Conservation (phyloP, 2,888 invertebrate genomes). For the Cistogaster globosa region DNA sequence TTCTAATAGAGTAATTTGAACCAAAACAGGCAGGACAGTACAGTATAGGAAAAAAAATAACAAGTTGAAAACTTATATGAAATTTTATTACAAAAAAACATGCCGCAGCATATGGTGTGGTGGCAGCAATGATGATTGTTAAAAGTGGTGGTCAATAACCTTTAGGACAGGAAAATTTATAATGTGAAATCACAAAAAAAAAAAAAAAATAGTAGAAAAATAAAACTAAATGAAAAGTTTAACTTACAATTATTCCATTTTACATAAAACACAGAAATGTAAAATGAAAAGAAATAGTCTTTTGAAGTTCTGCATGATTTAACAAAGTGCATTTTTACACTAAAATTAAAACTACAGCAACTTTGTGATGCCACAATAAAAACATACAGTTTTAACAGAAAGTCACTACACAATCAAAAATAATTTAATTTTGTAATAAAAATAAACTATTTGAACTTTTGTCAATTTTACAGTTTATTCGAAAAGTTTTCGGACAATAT, state of each 20-base stretch:
- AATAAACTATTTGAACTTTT: background rate
- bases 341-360: slow-evolving; percentile 44
- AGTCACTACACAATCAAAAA: background rate
- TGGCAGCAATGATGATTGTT: slow-evolving; percentile 27
- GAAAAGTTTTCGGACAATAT: no score
- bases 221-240: slow-evolving; percentile 36
- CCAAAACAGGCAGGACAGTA: slow-evolving; percentile 54
- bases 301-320: slow-evolving; percentile 71
- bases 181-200: slow-evolving; percentile 7
- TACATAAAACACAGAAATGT: slow-evolving; percentile 34
- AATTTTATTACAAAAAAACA: slow-evolving; percentile 18
- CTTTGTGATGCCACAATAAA: slow-evolving; percentile 1
- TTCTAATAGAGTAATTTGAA: slow-evolving; percentile 66
- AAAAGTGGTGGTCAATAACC: slow-evolving; percentile 58
- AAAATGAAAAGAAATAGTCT: slow-evolving; percentile 37
- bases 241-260: slow-evolving; percentile 53
- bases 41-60: slow-evolving; percentile 7
- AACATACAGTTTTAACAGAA: background rate
- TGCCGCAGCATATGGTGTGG: slow-evolving; percentile 45
- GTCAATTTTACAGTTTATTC: no score
- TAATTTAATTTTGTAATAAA: background rate
- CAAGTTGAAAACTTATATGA: slow-evolving; percentile 33
- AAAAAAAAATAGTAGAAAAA: background rate
- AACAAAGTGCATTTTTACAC: slow-evolving; percentile 62
- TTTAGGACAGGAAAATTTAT: slow-evolving; percentile 48